phyloP scores from a whole-genome alignment of 2,113 vertebrate species.

The Paracanthobrama guichenoti region DNA sequence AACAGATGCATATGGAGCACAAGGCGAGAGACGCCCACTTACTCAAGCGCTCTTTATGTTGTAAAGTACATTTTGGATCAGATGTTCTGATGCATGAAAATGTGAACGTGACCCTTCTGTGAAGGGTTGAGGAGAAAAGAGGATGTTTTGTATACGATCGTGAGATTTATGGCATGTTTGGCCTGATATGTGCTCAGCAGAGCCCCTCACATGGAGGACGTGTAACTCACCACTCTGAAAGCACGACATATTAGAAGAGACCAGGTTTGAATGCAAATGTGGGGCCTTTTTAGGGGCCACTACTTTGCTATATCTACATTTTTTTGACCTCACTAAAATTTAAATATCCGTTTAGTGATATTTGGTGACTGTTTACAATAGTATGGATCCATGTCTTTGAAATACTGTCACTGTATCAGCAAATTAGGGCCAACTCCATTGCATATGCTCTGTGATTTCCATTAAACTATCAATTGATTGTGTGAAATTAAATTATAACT shows the following conservation, averaged over 20 bases:
- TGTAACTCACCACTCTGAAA: conserved; percentile 35
- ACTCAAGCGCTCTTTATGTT: conserved; percentile 72
- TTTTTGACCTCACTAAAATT: neutral
- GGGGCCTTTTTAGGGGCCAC: neutral
- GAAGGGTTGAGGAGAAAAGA: conserved; percentile 36
- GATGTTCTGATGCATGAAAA: conserved; percentile 55
- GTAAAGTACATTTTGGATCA: conserved; percentile 54
- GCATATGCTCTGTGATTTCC: conserved; percentile 46
- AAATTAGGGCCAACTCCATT: conserved; percentile 56
- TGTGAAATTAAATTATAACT: conserved; percentile 62
- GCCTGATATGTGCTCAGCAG: conserved; percentile 41
- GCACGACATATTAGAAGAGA: neutral
- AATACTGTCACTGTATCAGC: conserved; percentile 26
- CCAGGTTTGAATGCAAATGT: neutral
- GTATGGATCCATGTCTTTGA: neutral
- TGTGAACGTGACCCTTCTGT: conserved; percentile 50
- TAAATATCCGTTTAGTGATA: neutral
- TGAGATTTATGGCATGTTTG: conserved; percentile 50
- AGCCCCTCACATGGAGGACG: conserved; percentile 30
- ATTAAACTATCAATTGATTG: conserved; percentile 64
- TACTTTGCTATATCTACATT: no score
- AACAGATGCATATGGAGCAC: conserved; percentile 91
- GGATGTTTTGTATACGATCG: conserved; percentile 43
- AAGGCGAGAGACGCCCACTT: conserved; percentile 81
- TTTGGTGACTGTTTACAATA: neutral